Evolutionary conservation across 2,113 vertebrate species (phyloP).

Genomic region (Siniperca chuatsi): DNA sequence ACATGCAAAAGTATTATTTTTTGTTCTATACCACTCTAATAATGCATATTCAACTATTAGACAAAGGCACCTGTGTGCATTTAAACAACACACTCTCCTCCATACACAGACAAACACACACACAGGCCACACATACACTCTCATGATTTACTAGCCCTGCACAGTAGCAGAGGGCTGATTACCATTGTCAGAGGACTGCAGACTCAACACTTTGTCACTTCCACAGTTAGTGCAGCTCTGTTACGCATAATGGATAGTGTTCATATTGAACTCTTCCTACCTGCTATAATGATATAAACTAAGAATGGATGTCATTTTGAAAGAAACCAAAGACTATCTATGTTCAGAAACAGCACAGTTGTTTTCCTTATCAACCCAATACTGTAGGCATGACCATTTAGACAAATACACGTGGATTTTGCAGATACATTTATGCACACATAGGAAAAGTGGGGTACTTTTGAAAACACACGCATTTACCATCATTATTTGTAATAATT

Average conservation of each 20-base stretch:
- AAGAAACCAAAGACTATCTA: conserved; percentile 1
- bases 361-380: neutral
- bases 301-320: neutral
- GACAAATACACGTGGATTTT: neutral
- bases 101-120: conserved; percentile 5
- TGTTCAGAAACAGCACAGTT: conserved; percentile 16
- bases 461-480: neutral
- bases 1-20: neutral
- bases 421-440: neutral
- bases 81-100: neutral
- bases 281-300: conserved; percentile 28
- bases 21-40: neutral
- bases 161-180: conserved; percentile 65
- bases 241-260: conserved; percentile 40
- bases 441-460: neutral
- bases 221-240: conserved; percentile 55
- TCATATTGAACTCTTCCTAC: conserved; percentile 32
- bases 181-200: conserved; percentile 66
- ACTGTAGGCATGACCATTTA: neutral
- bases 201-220: conserved; percentile 68
- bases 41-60: conserved; percentile 1
- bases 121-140: neutral
- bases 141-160: conserved; percentile 30
- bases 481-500: neutral
- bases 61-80: neutral